A percentile compares a stretch with the other conserved stretches of the same genome.
phyloP scores from a whole-genome alignment of 2,797 vertebrate genomes.

The Xyrichtys novacula region DNA sequence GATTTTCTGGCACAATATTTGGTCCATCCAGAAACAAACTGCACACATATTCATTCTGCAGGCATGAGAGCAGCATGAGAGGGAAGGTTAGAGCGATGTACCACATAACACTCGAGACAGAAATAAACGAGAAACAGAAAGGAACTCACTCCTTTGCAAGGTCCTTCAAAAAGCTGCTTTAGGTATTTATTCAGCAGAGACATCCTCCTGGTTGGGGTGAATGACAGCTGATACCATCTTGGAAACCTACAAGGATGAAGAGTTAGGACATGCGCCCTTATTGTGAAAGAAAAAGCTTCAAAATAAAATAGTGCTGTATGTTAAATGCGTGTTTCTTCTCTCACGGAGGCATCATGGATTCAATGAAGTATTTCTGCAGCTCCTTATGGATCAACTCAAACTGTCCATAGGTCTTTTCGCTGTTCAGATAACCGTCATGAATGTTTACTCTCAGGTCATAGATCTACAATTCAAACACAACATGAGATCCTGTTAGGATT shows the following conservation, averaged over 20 bases:
- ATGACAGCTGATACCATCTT: slow-evolving; percentile 83
- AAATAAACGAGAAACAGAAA: neutral
- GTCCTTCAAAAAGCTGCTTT: slow-evolving; percentile 86
- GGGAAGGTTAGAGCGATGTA: slow-evolving; percentile 6
- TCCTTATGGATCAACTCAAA: slow-evolving; percentile 87
- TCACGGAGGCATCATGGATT: slow-evolving; percentile 88
- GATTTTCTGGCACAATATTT: slow-evolving; percentile 36
- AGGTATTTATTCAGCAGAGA: slow-evolving; percentile 87
- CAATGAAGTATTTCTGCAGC: slow-evolving; percentile 87
- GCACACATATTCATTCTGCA: slow-evolving; percentile 88
- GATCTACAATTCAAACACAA: slow-evolving; percentile 63
- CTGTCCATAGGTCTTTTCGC: slow-evolving; percentile 85
- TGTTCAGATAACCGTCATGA: slow-evolving; percentile 79
- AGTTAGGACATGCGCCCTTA: neutral
- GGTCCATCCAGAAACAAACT: slow-evolving; percentile 88
- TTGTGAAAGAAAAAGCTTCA: neutral
- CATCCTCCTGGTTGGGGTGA: slow-evolving; percentile 80
- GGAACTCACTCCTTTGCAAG: slow-evolving; percentile 81
- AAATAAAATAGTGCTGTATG: neutral
- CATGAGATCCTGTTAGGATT: neutral
- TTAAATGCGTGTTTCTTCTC: slow-evolving; percentile 36
- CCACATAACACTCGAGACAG: neutral
- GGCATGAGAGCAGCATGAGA: slow-evolving; percentile 19
- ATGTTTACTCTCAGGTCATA: slow-evolving; percentile 86
- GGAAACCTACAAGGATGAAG: slow-evolving; percentile 85